phyloP scores from a whole-genome alignment of 2,797 vertebrate species.

The Neoniphon sammara region DNA sequence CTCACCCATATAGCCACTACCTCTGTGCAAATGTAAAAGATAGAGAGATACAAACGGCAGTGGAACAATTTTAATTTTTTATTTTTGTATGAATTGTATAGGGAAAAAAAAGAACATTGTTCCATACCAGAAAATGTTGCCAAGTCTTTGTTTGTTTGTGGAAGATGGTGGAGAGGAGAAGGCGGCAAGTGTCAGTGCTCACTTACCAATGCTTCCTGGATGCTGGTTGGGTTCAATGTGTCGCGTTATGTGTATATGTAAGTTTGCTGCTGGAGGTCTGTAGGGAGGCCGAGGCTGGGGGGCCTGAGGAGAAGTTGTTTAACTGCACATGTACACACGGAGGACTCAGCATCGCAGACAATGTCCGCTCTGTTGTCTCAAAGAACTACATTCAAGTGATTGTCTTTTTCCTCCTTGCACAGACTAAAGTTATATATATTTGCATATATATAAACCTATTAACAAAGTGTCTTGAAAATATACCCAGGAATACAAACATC shows the following conservation, averaged over 20 bases:
- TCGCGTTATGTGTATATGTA: conserved; percentile 58
- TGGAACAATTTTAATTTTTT: conserved; percentile 80
- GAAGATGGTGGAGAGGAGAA: conserved; percentile 48
- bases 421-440: conserved; percentile 84
- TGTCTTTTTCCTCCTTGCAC: conserved; percentile 87
- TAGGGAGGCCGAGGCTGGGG: conserved; percentile 36
- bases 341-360: conserved; percentile 64
- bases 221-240: conserved; percentile 64
- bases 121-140: conserved; percentile 76
- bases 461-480: conserved; percentile 88
- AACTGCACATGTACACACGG: conserved; percentile 67
- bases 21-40: conserved; percentile 84
- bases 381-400: conserved; percentile 82
- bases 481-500: conserved; percentile 84
- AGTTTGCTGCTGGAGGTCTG: conserved; percentile 69
- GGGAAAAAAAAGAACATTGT: conserved; percentile 69
- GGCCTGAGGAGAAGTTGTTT: conserved; percentile 42
- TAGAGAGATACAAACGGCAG: conserved; percentile 73
- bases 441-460: conserved; percentile 83
- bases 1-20: conserved; percentile 84
- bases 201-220: conserved; percentile 73
- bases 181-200: conserved; percentile 49
- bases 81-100: conserved; percentile 86
- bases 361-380: conserved; percentile 70
- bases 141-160: conserved; percentile 68